A percentile compares a stretch with the other conserved stretches of the same genome.
Evolutionary conservation across 2,797 vertebrate genomes (phyloP).

Genomic region (Amazona finschi): DNA sequence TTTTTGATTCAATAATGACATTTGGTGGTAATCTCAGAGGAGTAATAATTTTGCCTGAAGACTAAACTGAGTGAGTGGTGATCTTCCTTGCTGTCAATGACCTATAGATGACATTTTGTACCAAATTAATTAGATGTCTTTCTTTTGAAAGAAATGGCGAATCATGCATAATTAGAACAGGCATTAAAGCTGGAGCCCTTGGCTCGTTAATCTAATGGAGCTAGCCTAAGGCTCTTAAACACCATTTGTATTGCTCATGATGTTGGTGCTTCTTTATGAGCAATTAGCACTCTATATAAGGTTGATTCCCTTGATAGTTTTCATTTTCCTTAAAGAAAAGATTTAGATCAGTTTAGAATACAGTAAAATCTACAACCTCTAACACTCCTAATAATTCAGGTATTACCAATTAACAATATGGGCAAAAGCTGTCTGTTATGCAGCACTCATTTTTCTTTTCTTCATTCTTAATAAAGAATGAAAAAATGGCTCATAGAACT

Average conservation of each 20-base stretch:
- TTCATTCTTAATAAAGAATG: neutral
- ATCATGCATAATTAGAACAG: conserved; percentile 76
- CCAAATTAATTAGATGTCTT: conserved; percentile 77
- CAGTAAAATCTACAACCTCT: neutral
- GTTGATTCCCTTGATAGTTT: conserved; percentile 18
- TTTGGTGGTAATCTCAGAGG: conserved; percentile 72
- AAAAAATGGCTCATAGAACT: neutral
- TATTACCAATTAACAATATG: neutral
- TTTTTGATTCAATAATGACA: conserved; percentile 71
- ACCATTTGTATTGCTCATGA: conserved; percentile 54
- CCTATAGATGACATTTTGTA: conserved; percentile 82
- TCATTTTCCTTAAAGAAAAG: neutral
- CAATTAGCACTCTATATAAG: conserved; percentile 53
- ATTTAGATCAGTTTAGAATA: neutral
- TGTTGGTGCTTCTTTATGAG: conserved; percentile 61
- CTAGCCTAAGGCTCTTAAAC: conserved; percentile 61
- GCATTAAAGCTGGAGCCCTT: conserved; percentile 67
- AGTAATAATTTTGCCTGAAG: conserved; percentile 69
- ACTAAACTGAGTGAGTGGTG: conserved; percentile 61
- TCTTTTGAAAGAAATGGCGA: conserved; percentile 69
- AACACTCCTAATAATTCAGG: neutral
- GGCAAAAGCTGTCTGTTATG: neutral
- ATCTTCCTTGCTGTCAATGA: conserved; percentile 74
- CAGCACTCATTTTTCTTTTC: neutral
- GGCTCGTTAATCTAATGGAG: conserved; percentile 76